Base-by-base conservation (phyloP, 2,888 invertebrate species). In the Sphecodes monilicornis region DNA sequence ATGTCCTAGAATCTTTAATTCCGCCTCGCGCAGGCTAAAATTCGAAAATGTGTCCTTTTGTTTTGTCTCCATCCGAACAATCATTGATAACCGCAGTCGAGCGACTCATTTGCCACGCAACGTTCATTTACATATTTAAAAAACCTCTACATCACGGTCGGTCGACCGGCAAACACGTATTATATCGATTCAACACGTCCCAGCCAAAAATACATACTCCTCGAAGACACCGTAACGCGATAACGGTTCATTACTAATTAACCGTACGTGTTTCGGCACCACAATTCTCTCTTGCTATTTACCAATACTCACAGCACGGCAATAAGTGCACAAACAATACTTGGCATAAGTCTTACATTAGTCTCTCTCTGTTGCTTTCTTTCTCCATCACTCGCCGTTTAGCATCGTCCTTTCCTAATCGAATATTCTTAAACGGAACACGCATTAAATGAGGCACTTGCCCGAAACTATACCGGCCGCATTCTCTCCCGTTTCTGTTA, bases 371-470 rank as follows among this genome's bases (percentile, higher is more conserved):
- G 39, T 74, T 32, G 36, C 70, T 78, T 68, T 71, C 81, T 64
- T 32, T 75, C 75, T 26, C 18, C 46, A 32, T 75, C 76, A 36
- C 50, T 69, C 70, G 76, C 69, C 54, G 57, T 72, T 43, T 82
- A 81, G 68, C 76, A 80, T 86, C 80, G 76, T 57, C 85, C 78
- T 73, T 68, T 78, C 46, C 85, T 85, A 68, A 87, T 90, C 78
- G 84, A 69, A 81, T 85, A 89, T 80, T 54, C 66, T 86, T 89
- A 90, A 90, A 91, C 86, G 84, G 92, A 93, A 93, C 36, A 68
- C 85, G 87, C 84, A 85, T 83, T 91, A 93, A 93, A 91, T 90
- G 92, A 93, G 93, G 93, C 93, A 93, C 93, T 93, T 93, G 92
- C 92, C 92, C 89, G 90, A 93, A 92, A 89, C 83, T 87, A 78